phyloP scores from a whole-genome alignment of 2,797 vertebrate species.

The Prunella strophiata region DNA sequence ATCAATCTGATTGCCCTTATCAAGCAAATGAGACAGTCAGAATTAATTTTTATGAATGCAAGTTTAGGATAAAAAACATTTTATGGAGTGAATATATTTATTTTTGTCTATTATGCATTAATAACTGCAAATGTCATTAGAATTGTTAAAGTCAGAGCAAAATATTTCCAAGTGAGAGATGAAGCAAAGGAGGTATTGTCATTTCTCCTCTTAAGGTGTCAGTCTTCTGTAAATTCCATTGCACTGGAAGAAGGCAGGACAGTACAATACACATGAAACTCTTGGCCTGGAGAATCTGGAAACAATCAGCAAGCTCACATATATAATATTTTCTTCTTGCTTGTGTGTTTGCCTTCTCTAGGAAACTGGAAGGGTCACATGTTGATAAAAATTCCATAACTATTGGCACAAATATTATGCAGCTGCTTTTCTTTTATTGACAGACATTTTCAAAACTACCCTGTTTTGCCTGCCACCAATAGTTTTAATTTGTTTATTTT shows the following conservation, averaged over 20 bases:
- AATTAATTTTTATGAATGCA: background rate
- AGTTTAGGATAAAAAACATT: conserved; percentile 5
- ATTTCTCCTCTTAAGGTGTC: background rate
- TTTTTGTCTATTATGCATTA: conserved; percentile 30
- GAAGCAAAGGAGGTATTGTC: background rate
- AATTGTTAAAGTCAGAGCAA: background rate
- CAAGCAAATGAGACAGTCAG: background rate
- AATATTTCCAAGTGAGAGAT: conserved; percentile 2
- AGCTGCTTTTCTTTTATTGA: background rate
- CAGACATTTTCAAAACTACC: background rate
- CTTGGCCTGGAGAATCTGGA: background rate
- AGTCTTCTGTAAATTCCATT: background rate
- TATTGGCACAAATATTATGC: background rate
- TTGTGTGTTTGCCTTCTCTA: background rate
- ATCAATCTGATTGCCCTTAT: background rate
- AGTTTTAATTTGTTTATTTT: background rate
- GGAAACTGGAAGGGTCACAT: background rate
- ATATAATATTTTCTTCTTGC: background rate
- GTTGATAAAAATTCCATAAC: background rate
- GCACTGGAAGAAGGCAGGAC: background rate
- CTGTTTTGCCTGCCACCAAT: background rate
- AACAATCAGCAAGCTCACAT: background rate
- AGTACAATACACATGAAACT: background rate
- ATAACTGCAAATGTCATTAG: conserved; percentile 38
- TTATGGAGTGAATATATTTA: conserved; percentile 5